Evolutionary conservation across 2,113 vertebrate species (phyloP), one percentile per base, ranked within the genome.

Genomic region (Gymnogyps californianus): DNA sequence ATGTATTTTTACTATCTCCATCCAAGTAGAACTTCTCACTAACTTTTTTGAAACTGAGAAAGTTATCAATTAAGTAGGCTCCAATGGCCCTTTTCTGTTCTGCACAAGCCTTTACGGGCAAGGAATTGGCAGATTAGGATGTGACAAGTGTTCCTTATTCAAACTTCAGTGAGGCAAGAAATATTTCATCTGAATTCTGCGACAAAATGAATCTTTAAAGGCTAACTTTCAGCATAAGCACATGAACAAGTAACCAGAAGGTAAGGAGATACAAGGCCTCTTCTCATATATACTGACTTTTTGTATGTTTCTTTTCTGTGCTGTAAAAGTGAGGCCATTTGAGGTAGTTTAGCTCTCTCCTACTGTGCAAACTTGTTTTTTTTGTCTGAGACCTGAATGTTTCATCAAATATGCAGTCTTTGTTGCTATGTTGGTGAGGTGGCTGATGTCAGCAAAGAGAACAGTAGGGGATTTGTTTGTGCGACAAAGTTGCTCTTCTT

Each of bases 381-480:
- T 75, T 89, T 70, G n/a, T 61, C 59, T 47, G 44, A 77, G 75
- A 61, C 25, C 25, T 61, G 7, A 90, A 83, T 57, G 52, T 79
- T 96, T 89, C n/a, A 95, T 55, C 85, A 96, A 95, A 92, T 62
- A 87, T 0, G 6, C 16, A 52, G 46, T 29, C 76, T 91, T 77
- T 94, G 78, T 96, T 97, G 84, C 87, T 94, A 76, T 32, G 49
- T 21, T 77, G 78, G 81, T 77, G 38, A 96, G 81, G 66, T 70
- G 62, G 66, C 71, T 87, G 83, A 94, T 70, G 75, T 97, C 87
- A 96, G 87, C 93, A 91, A 65, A 83, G 70, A 77, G 58, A 89
- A 51, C 93, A 93, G 92, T 28, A 92, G 96, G 95, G 90, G 87
- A 76, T 75, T 71, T 97, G 84, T 96, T 96, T 95, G 49, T 80